Percentiles rank a stretch among this genome's conserved stretches.
These are phyloP conservation scores for Odontophorus gujanensis DNA, from an alignment of 2,113 vertebrate genomes.

Conservation along the genomic window DNA sequence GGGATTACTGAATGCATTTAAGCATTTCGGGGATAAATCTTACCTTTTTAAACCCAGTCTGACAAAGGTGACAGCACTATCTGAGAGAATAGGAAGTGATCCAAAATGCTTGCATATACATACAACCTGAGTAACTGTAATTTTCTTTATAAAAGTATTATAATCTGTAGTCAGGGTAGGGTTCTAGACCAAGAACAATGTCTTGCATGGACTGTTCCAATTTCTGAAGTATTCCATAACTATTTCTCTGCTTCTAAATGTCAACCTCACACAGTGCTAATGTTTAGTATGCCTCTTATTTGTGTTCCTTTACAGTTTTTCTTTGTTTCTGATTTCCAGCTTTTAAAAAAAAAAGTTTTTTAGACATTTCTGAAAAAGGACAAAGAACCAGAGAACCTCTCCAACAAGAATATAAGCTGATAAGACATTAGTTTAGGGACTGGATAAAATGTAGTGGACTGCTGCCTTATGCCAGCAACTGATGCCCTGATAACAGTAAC, in stretches of 20 bases:
- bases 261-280: neutral
- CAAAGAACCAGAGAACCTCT: neutral
- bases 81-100: neutral
- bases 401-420: neutral
- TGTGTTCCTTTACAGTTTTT: neutral
- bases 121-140: neutral
- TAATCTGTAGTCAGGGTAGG: neutral
- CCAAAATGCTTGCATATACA: neutral
- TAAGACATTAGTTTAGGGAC: neutral
- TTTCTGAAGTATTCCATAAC: neutral
- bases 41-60: neutral
- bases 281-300: neutral
- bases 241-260: neutral
- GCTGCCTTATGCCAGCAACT: neutral
- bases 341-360: neutral
- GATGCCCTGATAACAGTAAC: neutral
- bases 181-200: rapidly evolving
- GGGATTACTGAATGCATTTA: neutral
- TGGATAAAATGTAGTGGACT: neutral
- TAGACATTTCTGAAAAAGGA: neutral
- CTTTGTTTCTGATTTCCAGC: neutral
- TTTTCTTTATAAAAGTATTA: neutral
- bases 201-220: neutral
- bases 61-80: neutral
- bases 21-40: neutral